A percentile compares a stretch with the other conserved stretches of the same genome.
These are phyloP conservation scores for Heliconius eleuchia DNA, from an alignment of 1,140 invertebrate species.

Conservation along the genomic window DNA sequence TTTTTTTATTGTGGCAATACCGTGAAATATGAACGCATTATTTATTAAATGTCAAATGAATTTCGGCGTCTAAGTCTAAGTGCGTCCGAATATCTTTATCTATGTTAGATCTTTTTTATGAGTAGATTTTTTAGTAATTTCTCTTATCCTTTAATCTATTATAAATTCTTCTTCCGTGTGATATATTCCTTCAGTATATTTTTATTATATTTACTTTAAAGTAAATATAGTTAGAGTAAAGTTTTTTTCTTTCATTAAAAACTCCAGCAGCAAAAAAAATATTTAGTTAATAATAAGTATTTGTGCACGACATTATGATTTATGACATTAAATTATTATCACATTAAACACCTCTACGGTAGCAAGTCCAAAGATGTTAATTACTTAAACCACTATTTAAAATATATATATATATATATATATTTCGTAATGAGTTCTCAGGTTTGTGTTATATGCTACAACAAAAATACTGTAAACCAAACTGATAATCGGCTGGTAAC, in stretches of 20 bases:
- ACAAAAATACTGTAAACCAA: conserved; percentile 65
- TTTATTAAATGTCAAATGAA: conserved; percentile 19
- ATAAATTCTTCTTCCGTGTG: not conserved
- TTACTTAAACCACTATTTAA: not conserved
- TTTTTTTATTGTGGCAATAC: not conserved
- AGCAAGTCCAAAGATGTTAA: not conserved
- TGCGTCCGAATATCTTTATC: conserved; percentile 19
- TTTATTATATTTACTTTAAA: not conserved
- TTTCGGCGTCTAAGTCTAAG: conserved; percentile 31
- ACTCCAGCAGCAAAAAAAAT: not conserved
- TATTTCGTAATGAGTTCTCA: conserved; percentile 64
- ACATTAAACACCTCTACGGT: not conserved
- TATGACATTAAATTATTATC: not conserved
- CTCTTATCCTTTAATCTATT: not conserved
- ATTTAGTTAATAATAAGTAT: not conserved
- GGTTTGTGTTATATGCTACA: conserved; percentile 72
- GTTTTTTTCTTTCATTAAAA: too few species aligned
- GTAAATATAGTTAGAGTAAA: not conserved
- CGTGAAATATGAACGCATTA: not conserved
- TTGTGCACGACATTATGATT: not conserved
- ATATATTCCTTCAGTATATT: not conserved
- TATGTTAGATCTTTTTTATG: not conserved
- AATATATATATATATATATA: not conserved
- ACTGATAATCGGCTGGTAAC: conserved; percentile 81
- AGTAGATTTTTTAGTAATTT: not conserved